Percentiles rank a stretch among this genome's conserved stretches.
Conservation (phyloP, 1,140 invertebrate genomes). For the Laupala kohalensis region DNA sequence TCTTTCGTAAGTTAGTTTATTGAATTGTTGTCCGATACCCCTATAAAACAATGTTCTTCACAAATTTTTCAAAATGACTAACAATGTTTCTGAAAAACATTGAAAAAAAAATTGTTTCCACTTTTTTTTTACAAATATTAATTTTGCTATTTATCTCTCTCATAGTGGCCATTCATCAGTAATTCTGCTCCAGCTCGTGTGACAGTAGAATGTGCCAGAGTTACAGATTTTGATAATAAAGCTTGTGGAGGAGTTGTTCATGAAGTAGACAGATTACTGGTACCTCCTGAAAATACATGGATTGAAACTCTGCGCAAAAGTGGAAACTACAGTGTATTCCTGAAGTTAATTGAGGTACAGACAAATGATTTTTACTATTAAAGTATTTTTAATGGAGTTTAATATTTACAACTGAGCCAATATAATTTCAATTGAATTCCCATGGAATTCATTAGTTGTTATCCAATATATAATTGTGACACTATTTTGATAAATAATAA, state of each 20-base stretch:
- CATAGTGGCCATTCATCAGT: conserved; percentile 33
- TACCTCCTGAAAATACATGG: conserved; percentile 34
- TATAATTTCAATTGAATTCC: background rate
- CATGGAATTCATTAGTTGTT: no score
- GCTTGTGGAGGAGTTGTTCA: conserved; percentile 47
- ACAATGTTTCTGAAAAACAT: no score
- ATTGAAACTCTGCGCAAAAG: conserved; percentile 29
- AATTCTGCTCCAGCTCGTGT: conserved; percentile 32
- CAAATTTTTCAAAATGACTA: no score
- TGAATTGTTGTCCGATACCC: no score
- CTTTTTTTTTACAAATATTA: no score
- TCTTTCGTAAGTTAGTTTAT: conserved; percentile 30
- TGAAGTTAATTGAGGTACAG: conserved; percentile 28
- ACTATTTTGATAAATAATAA: no score
- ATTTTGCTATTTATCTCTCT: no score
- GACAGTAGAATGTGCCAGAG: conserved; percentile 47
- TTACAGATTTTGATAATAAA: conserved; percentile 42
- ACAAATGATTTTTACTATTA: background rate
- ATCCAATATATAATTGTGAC: no score
- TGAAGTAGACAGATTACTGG: conserved; percentile 38
- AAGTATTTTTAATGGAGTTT: conserved; percentile 5
- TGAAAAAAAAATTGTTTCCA: no score
- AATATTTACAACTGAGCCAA: background rate
- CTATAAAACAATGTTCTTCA: no score
- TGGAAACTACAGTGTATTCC: conserved; percentile 31